Base-by-base conservation (phyloP, 2,888 invertebrate genomes). In the Macrosiphum euphorbiae region DNA sequence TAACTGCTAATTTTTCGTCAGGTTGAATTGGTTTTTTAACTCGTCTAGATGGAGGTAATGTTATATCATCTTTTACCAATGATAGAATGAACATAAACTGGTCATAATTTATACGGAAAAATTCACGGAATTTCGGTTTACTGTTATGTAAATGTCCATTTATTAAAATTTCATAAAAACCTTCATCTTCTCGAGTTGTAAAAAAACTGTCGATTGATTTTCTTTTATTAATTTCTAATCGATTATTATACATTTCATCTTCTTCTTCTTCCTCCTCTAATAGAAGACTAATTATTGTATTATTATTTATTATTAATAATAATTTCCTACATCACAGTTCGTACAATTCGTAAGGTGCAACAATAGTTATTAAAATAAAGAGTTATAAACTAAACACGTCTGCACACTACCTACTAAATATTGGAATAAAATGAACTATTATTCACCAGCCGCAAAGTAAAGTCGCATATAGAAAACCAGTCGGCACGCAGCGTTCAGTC, bases 21-120 rank as follows among this genome's bases (percentile, higher is more conserved):
- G 78, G 78, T 78, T 78, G 8, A 78, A 78, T 78, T 78, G 78
- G n/a, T 78, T 78, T 78, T 78, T n/a, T n/a, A n/a, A 78, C 78
- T 78, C n/a, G 78, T 78, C 35, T 78, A 78, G 78, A 78, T 78
- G 78, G 78, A 78, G n/a, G 28, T 78, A 78, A 78, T 78, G 0
- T 3, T 78, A 78, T 78, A 78, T 78, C 78, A 78, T 78, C 35
- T 35, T 78, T 78, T 78, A 78, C 35, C 78, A 78, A 78, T 7
- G 78, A 78, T 78, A 78, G 13, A 78, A 78, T 78, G 78, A 67
- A 67, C 28, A 67, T 67, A n/a, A n/a, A n/a, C n/a, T n/a, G n/a
- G n/a, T n/a, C n/a, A n/a, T n/a, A n/a, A n/a, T n/a, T n/a, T n/a
- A n/a, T n/a, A n/a, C n/a, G n/a, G n/a, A n/a, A n/a, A n/a, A n/a